Percentiles rank a stretch among this genome's conserved stretches.
Evolutionary conservation across 2,113 vertebrate species (phyloP).

Genomic region (Rhabdomys dilectus): DNA sequence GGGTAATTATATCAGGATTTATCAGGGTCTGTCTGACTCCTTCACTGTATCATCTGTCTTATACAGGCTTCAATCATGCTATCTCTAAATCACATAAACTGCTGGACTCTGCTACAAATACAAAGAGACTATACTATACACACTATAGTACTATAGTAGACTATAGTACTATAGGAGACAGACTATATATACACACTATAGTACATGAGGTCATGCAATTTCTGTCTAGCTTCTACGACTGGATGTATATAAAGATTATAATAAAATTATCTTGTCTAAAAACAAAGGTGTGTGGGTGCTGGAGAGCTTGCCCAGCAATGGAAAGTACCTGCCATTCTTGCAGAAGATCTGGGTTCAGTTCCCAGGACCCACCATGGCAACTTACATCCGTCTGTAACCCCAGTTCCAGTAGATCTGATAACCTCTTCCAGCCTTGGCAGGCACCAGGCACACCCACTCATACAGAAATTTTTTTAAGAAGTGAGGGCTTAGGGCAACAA

Average conservation of each 20-base stretch:
- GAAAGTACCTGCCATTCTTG: background rate
- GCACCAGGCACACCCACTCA: background rate
- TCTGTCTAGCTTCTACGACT: background rate
- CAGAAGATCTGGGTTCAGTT: background rate
- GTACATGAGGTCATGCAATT: background rate
- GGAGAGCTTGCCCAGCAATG: background rate
- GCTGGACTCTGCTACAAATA: background rate
- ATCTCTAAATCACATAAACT: conserved; percentile 12
- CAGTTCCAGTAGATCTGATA: background rate
- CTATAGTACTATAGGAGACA: too few species aligned
- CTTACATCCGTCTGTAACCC: background rate
- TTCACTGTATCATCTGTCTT: background rate
- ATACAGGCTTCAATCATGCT: background rate
- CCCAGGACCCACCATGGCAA: background rate
- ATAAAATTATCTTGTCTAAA: background rate
- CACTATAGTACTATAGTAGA: too few species aligned
- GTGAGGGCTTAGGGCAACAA: background rate
- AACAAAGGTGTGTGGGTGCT: background rate
- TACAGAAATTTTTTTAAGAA: background rate
- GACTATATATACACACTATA: background rate
- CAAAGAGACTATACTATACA: too few species aligned
- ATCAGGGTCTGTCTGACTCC: background rate
- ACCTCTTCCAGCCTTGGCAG: background rate
- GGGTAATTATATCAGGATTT: background rate
- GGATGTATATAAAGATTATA: background rate